A percentile compares a stretch with the other conserved stretches of the same genome.
Conservation (phyloP, 2,113 vertebrate species). For the Motacilla tschutschensis region DNA sequence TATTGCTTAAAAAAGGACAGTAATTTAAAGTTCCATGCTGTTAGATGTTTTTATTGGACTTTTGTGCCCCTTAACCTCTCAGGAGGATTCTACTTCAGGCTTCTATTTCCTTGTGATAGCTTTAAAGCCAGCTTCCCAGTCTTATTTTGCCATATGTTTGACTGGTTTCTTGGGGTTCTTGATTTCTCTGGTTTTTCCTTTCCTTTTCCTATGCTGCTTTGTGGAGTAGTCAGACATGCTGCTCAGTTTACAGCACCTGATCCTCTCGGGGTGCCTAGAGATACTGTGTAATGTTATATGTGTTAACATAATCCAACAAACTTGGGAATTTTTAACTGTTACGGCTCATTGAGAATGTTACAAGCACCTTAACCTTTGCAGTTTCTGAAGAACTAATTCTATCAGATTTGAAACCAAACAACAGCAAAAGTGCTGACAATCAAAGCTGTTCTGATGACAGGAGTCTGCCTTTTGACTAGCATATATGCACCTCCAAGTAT, state of each 20-base stretch:
- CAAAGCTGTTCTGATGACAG: neutral
- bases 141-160: neutral
- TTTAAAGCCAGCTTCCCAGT: neutral
- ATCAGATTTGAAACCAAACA: neutral
- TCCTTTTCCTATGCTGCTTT: neutral
- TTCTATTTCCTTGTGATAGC: neutral
- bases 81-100: neutral
- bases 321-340: neutral
- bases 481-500: neutral
- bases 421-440: neutral
- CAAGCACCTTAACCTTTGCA: neutral
- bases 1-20: neutral
- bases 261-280: neutral
- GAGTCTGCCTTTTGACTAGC: neutral
- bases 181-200: neutral
- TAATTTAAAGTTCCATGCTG: neutral
- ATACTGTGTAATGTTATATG: rapidly evolving
- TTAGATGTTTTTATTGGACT: neutral
- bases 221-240: neutral
- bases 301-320: neutral
- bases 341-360: neutral
- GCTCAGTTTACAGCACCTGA: neutral
- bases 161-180: neutral
- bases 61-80: neutral
- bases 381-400: neutral